These are phyloP conservation scores for Vulpes ferrilata DNA, from an alignment of 2,113 vertebrate genomes.

Conservation along the genomic window DNA sequence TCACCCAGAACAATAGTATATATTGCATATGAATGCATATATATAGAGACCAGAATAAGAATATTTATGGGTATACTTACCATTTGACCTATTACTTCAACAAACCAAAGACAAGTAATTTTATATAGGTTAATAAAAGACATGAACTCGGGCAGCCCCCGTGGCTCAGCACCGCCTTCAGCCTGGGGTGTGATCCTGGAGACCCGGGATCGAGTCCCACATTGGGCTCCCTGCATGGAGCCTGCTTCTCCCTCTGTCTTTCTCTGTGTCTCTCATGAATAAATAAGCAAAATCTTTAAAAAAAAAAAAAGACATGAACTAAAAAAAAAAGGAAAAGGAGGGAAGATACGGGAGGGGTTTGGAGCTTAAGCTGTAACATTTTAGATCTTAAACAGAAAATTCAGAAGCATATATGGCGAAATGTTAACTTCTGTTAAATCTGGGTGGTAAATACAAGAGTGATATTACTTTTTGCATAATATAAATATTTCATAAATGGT, in stretches of 20 bases:
- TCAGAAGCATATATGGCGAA: not conserved
- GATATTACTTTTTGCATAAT: not conserved
- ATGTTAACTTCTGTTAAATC: slow-evolving; percentile 19
- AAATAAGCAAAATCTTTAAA: too few species aligned
- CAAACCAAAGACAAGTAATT: not conserved
- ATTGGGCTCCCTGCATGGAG: too few species aligned
- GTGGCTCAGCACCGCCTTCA: too few species aligned
- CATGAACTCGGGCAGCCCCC: not conserved
- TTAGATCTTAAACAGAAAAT: not conserved
- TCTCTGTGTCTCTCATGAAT: too few species aligned
- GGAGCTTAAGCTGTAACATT: not conserved
- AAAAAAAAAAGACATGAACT: not conserved
- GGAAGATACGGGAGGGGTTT: not conserved
- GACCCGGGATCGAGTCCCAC: too few species aligned
- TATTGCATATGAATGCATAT: not conserved
- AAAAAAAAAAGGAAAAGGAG: not conserved
- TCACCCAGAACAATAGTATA: not conserved
- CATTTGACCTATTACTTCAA: not conserved
- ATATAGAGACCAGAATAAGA: not conserved
- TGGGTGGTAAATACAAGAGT: not conserved
- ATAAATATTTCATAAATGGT: not conserved
- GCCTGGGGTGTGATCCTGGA: too few species aligned
- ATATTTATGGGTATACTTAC: not conserved
- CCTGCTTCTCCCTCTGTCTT: too few species aligned
- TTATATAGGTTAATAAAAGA: not conserved